Conservation (phyloP, 2,797 vertebrate species). For the Poeciliopsis presidionis region DNA sequence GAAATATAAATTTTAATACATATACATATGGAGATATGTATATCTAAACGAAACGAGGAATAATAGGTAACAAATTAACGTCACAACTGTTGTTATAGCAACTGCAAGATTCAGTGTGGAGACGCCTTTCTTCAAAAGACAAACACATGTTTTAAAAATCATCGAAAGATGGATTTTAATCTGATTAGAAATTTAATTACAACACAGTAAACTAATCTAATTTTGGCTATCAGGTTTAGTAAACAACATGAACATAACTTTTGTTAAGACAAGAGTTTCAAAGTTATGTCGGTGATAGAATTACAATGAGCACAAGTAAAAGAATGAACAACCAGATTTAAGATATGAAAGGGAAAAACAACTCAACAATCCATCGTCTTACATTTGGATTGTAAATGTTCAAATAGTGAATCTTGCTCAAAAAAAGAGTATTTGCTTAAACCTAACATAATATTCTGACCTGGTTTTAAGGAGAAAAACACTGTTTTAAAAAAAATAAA, state of each 20-base stretch:
- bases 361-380: background rate
- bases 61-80: background rate
- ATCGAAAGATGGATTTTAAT: background rate
- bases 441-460: background rate
- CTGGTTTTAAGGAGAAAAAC: background rate
- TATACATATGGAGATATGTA: background rate
- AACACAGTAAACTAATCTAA: background rate
- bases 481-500: background rate
- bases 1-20: background rate
- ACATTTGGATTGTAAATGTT: background rate
- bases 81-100: background rate
- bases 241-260: background rate
- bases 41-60: too few relatives aligned
- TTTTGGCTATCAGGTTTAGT: background rate
- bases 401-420: background rate
- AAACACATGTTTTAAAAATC: background rate
- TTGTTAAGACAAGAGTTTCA: background rate
- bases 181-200: background rate
- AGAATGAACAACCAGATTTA: background rate
- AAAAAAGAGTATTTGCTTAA: background rate
- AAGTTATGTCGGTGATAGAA: background rate
- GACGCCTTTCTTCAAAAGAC: background rate
- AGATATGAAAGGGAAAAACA: background rate
- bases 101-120: background rate
- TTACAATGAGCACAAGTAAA: background rate